Conservation (phyloP, 2,888 invertebrate species). For the Xanthia togata region DNA sequence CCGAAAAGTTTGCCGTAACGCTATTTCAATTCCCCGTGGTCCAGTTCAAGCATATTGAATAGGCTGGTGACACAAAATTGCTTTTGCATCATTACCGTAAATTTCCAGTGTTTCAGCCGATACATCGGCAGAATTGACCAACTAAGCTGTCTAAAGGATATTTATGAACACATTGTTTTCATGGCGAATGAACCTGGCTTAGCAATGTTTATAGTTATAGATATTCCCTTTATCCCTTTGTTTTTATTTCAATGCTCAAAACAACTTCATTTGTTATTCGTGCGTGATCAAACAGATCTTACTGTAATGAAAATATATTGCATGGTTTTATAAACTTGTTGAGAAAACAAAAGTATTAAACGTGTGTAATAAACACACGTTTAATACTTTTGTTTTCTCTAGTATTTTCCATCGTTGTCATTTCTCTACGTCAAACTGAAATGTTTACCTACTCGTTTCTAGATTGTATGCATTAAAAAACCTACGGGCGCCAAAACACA, state of each 20-base stretch:
- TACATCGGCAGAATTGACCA: conserved; percentile 62
- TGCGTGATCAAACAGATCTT: conserved; percentile 42
- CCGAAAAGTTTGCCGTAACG: conserved; percentile 17
- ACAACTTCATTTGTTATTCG: conserved; percentile 64
- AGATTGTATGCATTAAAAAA: conserved; percentile 36
- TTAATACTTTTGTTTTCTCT: background rate
- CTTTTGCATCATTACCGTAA: conserved; percentile 67
- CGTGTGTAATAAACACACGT: too few species aligned
- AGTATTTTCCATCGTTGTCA: background rate
- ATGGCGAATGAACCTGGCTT: conserved; percentile 63
- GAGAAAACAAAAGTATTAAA: too few species aligned
- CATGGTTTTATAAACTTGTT: conserved; percentile 21
- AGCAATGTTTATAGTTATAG: conserved; percentile 62
- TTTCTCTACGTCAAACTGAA: background rate
- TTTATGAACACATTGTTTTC: conserved; percentile 69
- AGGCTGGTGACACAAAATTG: conserved; percentile 63
- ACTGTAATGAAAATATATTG: conserved; percentile 49
- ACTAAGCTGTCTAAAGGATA: conserved; percentile 68
- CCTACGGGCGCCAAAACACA: conserved; percentile 4
- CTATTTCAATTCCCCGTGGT: conserved; percentile 57
- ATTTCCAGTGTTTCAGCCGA: conserved; percentile 63
- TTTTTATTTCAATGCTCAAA: conserved; percentile 62
- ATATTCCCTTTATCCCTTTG: conserved; percentile 58
- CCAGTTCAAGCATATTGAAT: conserved; percentile 63
- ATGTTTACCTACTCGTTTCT: conserved; percentile 9